Base-by-base conservation (phyloP, 2,888 invertebrate genomes). In the Allacma fusca region DNA sequence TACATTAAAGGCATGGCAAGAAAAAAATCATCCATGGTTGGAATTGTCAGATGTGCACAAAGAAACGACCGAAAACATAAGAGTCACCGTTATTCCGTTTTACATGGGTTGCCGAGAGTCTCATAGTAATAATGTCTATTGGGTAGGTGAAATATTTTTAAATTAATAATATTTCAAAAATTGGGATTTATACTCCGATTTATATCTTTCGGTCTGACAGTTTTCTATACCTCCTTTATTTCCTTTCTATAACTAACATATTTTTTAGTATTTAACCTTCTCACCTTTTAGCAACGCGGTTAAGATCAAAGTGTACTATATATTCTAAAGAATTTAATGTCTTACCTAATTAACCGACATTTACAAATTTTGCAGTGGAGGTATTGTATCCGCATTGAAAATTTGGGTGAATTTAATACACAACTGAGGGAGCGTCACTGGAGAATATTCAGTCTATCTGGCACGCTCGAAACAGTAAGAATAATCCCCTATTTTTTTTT, bases 71-170 rank as follows among this genome's bases (percentile, higher is more conserved):
- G 97, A 99, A 87, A 93, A 94, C 86, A 92, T 98, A 81, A 90
- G 98, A 70, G 95, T 99, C 50, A 99, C 98, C 16, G 98, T 98
- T 76, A 98, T 97, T 87, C 99, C 99, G 0, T 98, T 98, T 88
- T 98, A 97, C 86, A 96, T 98, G 95, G 97, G 97, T 44, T 95
- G 94, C 85, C 90, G 96, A 78, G 95, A 95, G 86, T 93, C 94
- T 65, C 96, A 96, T 85, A 93, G 94, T 78, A 93, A 93, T 26
- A 93, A 94, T 57, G 96, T 97, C 0, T 97, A 95, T 87, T 97
- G 97, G 95, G 94, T 94, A 87, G 87, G 87, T 16, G n/a, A n/a
- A n/a, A n/a, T n/a, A n/a, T n/a, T n/a, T n/a, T n/a, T n/a, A n/a
- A n/a, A 21, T 44, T 21, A 23, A 43, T 24, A 28, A 26, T 26